phyloP scores from a whole-genome alignment of 2,888 invertebrate species.

The Coenonympha glycerion region DNA sequence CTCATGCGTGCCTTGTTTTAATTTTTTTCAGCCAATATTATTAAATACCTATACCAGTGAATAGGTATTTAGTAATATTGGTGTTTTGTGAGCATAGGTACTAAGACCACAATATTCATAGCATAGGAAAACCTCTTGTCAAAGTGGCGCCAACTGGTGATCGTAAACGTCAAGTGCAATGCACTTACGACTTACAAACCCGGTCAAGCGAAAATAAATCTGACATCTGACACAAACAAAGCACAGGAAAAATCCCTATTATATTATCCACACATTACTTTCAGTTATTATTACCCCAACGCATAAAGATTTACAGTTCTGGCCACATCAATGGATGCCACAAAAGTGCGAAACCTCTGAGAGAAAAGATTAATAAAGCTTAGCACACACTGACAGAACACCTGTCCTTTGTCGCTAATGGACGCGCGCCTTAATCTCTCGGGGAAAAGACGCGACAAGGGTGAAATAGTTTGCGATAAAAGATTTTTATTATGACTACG shows the following conservation, averaged over 20 bases:
- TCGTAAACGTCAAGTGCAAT: too few species aligned
- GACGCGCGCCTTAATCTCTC: conserved; percentile 41
- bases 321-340: conserved; percentile 57
- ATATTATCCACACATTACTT: neutral
- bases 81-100: too few species aligned
- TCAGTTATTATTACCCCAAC: conserved; percentile 1
- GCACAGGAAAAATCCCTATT: neutral
- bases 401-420: conserved; percentile 75
- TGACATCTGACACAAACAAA: too few species aligned
- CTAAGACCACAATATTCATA: too few species aligned
- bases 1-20: too few species aligned
- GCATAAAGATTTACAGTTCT: conserved; percentile 35
- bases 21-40: too few species aligned
- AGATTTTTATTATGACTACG: conserved; percentile 2
- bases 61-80: too few species aligned
- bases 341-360: conserved; percentile 65
- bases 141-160: too few species aligned
- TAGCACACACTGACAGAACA: conserved; percentile 61
- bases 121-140: too few species aligned
- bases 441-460: conserved; percentile 28
- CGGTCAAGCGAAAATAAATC: too few species aligned
- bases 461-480: conserved; percentile 23
- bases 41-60: too few species aligned
- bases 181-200: too few species aligned
- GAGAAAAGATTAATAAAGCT: conserved; percentile 76